Evolutionary conservation across 2,113 vertebrate genomes (phyloP).

Genomic region (Antigone vipio): DNA sequence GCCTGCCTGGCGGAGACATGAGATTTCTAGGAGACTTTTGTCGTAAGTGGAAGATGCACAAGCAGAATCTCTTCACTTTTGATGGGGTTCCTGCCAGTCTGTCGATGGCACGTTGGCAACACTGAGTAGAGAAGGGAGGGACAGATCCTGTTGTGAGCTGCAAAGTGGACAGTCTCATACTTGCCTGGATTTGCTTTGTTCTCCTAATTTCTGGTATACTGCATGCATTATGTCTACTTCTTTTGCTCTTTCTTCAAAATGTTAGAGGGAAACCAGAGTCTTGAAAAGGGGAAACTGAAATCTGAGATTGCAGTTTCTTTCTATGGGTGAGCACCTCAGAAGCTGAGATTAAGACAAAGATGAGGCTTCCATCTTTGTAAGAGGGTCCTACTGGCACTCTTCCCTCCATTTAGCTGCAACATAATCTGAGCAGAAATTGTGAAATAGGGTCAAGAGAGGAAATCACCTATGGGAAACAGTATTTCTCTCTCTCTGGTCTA

Average conservation of each 20-base stretch:
- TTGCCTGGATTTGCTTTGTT: background rate
- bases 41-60: background rate
- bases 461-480: background rate
- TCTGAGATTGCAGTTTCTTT: background rate
- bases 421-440: background rate
- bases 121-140: background rate
- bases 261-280: background rate
- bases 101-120: background rate
- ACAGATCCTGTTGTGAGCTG: background rate
- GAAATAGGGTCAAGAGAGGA: background rate
- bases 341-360: background rate
- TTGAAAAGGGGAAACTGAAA: background rate
- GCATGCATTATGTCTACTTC: background rate
- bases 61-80: background rate
- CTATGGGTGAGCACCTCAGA: background rate
- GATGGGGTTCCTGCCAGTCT: background rate
- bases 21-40: background rate
- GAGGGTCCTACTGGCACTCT: fast-evolving
- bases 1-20: background rate
- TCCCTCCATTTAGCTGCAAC: background rate
- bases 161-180: background rate
- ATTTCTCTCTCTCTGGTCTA: background rate
- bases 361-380: background rate
- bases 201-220: background rate
- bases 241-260: background rate